phyloP scores from a whole-genome alignment of 2,113 vertebrate genomes.

The Sprattus sprattus region DNA sequence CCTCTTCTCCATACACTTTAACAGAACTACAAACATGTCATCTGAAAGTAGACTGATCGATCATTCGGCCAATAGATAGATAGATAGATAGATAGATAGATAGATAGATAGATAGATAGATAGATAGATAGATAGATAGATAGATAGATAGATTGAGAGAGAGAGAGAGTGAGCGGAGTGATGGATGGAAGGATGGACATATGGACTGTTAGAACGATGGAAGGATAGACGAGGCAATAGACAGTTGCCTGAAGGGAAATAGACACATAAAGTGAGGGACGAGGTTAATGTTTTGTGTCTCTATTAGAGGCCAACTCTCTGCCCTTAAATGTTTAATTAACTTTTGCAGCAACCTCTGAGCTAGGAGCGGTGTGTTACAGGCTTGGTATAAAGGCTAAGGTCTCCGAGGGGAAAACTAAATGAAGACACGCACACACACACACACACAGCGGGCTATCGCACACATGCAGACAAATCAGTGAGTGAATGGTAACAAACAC shows the following conservation, averaged over 20 bases:
- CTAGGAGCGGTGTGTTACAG: background rate
- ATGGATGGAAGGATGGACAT: background rate
- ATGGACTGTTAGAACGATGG: background rate
- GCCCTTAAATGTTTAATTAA: constrained; percentile 20
- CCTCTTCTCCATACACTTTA: background rate
- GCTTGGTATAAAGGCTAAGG: background rate
- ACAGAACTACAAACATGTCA: no score
- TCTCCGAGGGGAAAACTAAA: background rate
- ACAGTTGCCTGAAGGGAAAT: background rate
- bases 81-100: no score
- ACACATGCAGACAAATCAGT: constrained; percentile 7
- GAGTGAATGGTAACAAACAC: background rate
- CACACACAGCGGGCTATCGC: background rate
- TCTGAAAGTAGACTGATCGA: no score
- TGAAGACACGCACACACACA: constrained; percentile 15
- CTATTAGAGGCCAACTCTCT: background rate
- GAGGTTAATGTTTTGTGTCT: constrained; percentile 19
- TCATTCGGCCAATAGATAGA: no score
- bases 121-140: no score
- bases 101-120: no score
- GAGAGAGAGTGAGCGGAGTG: no score
- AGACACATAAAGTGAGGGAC: constrained; percentile 12
- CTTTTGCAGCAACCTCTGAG: background rate
- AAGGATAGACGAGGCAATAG: background rate
- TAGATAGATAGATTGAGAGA: no score